A percentile compares a stretch with the other conserved stretches of the same genome.
These are phyloP conservation scores for Pelecanoides urinatrix DNA, from an alignment of 2,113 vertebrate species.

Conservation along the genomic window DNA sequence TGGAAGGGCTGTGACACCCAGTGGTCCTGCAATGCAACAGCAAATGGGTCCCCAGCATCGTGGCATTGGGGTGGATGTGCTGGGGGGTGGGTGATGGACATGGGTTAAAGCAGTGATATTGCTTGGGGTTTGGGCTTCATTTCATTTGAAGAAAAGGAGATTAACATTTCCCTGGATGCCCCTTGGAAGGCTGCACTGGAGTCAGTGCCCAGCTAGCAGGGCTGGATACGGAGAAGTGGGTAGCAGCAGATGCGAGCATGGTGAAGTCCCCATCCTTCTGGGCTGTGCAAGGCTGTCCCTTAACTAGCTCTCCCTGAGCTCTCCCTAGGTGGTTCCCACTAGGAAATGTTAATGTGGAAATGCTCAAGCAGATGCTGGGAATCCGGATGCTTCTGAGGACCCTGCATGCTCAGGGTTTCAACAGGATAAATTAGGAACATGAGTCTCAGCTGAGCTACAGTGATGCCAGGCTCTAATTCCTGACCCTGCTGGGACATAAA, in stretches of 20 bases:
- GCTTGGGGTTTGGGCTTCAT: not conserved
- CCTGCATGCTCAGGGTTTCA: not conserved
- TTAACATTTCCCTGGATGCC: not conserved
- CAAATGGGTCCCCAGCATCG: not conserved
- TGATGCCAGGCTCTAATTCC: not conserved
- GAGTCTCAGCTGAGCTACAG: not conserved
- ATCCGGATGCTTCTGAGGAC: not conserved
- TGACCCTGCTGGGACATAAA: not conserved
- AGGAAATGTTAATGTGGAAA: not conserved
- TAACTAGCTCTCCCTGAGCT: not conserved
- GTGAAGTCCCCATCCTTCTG: not conserved
- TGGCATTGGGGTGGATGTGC: not conserved
- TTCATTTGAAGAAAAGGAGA: not conserved
- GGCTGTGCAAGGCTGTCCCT: not conserved
- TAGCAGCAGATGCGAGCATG: not conserved
- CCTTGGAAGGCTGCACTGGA: not conserved
- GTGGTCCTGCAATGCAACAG: not conserved
- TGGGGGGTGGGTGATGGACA: not conserved
- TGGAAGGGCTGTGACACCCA: constrained; percentile 39
- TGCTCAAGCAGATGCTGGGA: constrained; percentile 1
- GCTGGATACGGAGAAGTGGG: not conserved
- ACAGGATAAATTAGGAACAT: not conserved
- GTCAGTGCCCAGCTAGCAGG: not conserved
- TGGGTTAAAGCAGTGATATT: not conserved
- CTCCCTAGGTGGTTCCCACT: not conserved